Percentiles rank a stretch among this genome's conserved stretches.
These are phyloP conservation scores for Leptopilina clavipes DNA, from an alignment of 1,140 invertebrate species.

Conservation along the genomic window DNA sequence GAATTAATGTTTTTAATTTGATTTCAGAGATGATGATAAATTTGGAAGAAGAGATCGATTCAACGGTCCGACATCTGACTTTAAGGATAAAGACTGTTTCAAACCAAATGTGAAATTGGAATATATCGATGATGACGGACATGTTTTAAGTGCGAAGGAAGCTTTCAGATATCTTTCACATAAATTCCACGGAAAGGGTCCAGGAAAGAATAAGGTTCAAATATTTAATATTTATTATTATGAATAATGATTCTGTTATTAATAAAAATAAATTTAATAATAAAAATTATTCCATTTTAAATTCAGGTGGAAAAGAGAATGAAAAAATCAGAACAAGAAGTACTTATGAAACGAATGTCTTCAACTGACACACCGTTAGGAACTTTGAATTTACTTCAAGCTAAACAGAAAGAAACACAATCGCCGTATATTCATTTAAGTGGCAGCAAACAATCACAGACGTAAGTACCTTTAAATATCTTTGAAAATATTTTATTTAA, in stretches of 20 bases:
- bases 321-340: conserved; percentile 96
- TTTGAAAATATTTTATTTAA: conserved; percentile 1
- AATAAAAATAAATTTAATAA: too few relatives aligned
- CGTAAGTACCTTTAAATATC: conserved; percentile 57
- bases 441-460: conserved; percentile 84
- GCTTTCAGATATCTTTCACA: conserved; percentile 97
- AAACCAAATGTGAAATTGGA: conserved; percentile 97
- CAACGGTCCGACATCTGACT: conserved; percentile 91
- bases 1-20: conserved; percentile 44
- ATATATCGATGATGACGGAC: conserved; percentile 97
- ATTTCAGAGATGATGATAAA: conserved; percentile 88
- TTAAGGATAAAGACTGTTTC: conserved; percentile 95
- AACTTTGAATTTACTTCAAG: conserved; percentile 94
- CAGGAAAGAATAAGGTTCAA: conserved; percentile 96
- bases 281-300: conserved; percentile 9
- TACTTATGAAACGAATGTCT: conserved; percentile 98
- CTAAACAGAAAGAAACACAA: conserved; percentile 97
- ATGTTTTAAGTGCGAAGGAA: conserved; percentile 93
- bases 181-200: conserved; percentile 99
- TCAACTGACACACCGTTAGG: conserved; percentile 98
- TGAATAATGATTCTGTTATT: conserved; percentile 27
- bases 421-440: conserved; percentile 96
- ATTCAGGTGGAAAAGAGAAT: conserved; percentile 90
- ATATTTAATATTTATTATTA: neutral
- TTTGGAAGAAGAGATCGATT: conserved; percentile 86